These are phyloP conservation scores for Dinothrombium tinctorium DNA, from an alignment of 1,140 invertebrate genomes.

Conservation along the genomic window DNA sequence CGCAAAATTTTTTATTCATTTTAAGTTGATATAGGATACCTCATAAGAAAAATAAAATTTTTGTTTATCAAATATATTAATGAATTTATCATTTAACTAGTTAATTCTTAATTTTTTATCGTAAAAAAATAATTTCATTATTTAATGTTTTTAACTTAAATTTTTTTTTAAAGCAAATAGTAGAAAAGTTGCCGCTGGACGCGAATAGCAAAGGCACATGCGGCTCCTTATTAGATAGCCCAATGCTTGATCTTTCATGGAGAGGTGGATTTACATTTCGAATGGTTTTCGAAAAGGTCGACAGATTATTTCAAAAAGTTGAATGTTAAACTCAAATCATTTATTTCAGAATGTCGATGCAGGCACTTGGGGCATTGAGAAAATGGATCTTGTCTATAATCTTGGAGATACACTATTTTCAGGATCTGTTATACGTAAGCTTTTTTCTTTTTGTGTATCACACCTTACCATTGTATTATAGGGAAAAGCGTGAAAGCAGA, in stretches of 20 bases:
- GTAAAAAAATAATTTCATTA: not conserved
- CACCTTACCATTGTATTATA: conserved; percentile 2
- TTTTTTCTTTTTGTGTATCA: not conserved
- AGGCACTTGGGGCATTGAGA: conserved; percentile 14
- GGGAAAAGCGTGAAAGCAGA: conserved; percentile 13
- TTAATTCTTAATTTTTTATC: conserved; percentile 2
- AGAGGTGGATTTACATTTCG: conserved; percentile 13
- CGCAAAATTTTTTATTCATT: too few species aligned
- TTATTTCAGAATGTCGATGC: not conserved
- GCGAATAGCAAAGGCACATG: conserved; percentile 14
- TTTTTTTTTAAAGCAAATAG: conserved; percentile 7
- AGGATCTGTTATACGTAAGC: conserved; percentile 14
- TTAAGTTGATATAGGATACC: not conserved
- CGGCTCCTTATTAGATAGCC: conserved; percentile 10
- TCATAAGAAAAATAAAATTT: not conserved
- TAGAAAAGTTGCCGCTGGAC: conserved; percentile 11
- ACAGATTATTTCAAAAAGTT: not conserved
- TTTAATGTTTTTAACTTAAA: not conserved
- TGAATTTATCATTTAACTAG: not conserved
- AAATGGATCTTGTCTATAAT: conserved; percentile 17
- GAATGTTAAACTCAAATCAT: not conserved
- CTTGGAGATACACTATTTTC: conserved; percentile 16
- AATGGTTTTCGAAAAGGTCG: conserved; percentile 11
- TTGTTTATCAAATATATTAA: not conserved
- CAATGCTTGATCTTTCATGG: conserved; percentile 11